Evolutionary conservation across 2,113 vertebrate genomes (phyloP).

Genomic region (Leucoraja erinaceus): DNA sequence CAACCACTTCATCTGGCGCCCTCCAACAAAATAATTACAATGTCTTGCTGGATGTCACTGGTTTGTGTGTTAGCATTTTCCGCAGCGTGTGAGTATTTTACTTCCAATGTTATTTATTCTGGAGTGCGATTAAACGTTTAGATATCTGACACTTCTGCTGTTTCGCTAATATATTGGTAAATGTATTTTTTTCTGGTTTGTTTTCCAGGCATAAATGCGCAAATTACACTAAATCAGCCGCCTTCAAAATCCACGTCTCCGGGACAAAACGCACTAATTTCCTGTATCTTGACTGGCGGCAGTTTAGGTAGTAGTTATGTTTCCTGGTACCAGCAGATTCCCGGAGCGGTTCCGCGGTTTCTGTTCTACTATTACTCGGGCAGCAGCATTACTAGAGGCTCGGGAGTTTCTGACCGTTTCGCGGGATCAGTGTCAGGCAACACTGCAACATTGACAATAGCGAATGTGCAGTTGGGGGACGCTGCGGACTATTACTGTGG

Average conservation of each 20-base stretch:
- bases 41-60: background rate
- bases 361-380: background rate
- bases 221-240: background rate
- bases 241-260: background rate
- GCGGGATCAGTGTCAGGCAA: background rate
- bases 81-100: background rate
- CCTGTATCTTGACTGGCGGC: background rate
- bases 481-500: background rate
- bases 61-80: background rate
- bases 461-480: background rate
- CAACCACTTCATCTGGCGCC: background rate
- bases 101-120: background rate
- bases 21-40: background rate
- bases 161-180: no score
- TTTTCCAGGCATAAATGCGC: background rate
- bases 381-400: background rate
- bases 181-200: background rate
- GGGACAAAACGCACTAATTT: background rate
- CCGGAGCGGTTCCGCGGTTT: background rate
- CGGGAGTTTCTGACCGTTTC: background rate
- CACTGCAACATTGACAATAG: background rate
- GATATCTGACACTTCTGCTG: no score
- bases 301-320: background rate
- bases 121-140: background rate
- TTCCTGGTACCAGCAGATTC: background rate